Evolutionary conservation across 2,888 invertebrate genomes (phyloP).

Genomic region (Hemicrepidius hirtus): DNA sequence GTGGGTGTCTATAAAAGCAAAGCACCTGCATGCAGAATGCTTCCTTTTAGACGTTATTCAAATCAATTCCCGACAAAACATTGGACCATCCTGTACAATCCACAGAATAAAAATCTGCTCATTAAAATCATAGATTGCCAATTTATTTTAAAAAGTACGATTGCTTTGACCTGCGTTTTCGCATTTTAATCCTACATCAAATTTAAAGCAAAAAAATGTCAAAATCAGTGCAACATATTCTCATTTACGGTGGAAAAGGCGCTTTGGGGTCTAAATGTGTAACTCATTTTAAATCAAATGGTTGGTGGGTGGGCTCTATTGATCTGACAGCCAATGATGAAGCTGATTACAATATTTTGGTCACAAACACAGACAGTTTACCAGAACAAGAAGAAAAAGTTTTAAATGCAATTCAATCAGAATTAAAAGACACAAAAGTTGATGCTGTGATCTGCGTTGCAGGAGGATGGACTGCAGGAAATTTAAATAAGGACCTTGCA

Average conservation of each 20-base stretch:
- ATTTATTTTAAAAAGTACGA: too few species aligned
- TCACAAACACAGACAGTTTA: slow-evolving; percentile 84
- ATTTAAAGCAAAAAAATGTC: slow-evolving; percentile 2
- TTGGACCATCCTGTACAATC: too few species aligned
- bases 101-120: too few species aligned
- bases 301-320: slow-evolving; percentile 50
- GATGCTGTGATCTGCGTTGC: slow-evolving; percentile 97
- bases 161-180: too few species aligned
- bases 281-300: slow-evolving; percentile 76
- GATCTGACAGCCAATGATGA: slow-evolving; percentile 71
- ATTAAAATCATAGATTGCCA: too few species aligned
- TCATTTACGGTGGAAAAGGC: slow-evolving; percentile 94
- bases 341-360: slow-evolving; percentile 89
- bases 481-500: slow-evolving; percentile 88
- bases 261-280: slow-evolving; percentile 91
- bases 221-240: slow-evolving; percentile 75
- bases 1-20: too few species aligned
- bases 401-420: slow-evolving; percentile 76
- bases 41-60: too few species aligned
- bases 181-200: too few species aligned
- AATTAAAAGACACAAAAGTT: slow-evolving; percentile 84
- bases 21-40: too few species aligned
- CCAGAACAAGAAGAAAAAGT: slow-evolving; percentile 83
- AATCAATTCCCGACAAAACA: too few species aligned
- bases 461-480: slow-evolving; percentile 97